Base-by-base conservation (phyloP, 1,140 invertebrate species). In the Orussus abietinus region DNA sequence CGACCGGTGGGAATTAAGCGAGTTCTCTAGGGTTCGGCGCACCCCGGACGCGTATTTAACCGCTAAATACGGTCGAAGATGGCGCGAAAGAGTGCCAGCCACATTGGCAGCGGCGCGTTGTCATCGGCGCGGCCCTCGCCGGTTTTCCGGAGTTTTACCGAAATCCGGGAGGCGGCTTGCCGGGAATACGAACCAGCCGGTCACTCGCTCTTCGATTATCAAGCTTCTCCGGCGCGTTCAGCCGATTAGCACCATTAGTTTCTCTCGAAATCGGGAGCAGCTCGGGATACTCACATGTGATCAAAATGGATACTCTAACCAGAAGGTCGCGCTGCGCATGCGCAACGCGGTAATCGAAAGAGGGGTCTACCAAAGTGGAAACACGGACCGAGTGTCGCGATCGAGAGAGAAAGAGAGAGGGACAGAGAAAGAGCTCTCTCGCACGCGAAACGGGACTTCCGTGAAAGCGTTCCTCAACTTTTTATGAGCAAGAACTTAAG, bases 301-400 rank as follows among this genome's bases (percentile, higher is more conserved):
- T 70, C 75, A 78, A 78, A 76, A 77, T 78, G 76, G 76, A 75
- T 73, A 76, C 75, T 77, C 64, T 76, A 75, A 71, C 73, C 74
- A 74, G 76, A 78, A 78, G 76, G 71, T 61, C 59, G 56, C 51
- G 41, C 19, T 42, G 69, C 70, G 72, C 68, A 62, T 69, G 74
- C 71, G 74, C 57, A 50, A 36, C 45, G 29, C 44, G 42, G 32
- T 45, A 20, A 46, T 49, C 26, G 45, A 51, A 51, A 58, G 38
- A 48, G 57, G 59, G 57, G 59, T 62, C 38, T 38, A 49, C 59
- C 35, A 47, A 21, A 42, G 43, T 58, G 32, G 36, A 61, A 50
- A 45, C 52, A 59, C 41, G 55, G 55, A 51, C 38, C 32, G 35
- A n/a, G n/a, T n/a, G n/a, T n/a, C n/a, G n/a, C n/a, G n/a, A n/a